Percentiles rank a stretch among this genome's conserved stretches.
These are phyloP conservation scores for Hapalemur alaotrensis DNA, from an alignment of 2,797 vertebrate genomes.

Conservation along the genomic window DNA sequence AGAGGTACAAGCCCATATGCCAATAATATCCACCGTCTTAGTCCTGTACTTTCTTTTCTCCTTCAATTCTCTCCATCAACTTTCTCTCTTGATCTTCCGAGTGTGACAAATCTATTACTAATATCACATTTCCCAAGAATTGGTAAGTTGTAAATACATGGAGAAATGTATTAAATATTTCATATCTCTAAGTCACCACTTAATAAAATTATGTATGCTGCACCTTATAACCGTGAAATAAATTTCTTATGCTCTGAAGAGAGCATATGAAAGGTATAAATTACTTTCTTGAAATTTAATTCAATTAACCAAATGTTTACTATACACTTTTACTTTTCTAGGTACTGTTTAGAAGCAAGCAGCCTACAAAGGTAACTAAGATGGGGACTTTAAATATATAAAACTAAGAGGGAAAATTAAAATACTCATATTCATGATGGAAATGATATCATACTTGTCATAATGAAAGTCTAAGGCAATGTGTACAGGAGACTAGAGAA, in stretches of 20 bases:
- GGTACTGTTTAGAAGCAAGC: neutral
- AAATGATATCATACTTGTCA: neutral
- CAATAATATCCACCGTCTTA: slow-evolving; percentile 36
- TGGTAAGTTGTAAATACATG: neutral
- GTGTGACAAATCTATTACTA: slow-evolving; percentile 48
- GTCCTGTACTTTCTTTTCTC: slow-evolving; percentile 36
- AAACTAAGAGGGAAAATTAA: neutral
- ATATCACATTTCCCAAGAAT: slow-evolving; percentile 12
- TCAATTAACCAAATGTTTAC: slow-evolving; percentile 29
- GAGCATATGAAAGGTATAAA: neutral
- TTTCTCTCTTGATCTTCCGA: slow-evolving; percentile 15
- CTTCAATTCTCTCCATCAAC: slow-evolving; percentile 52
- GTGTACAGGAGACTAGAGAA: neutral
- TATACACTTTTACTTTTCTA: neutral
- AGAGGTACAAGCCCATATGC: slow-evolving; percentile 66
- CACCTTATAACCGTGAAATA: neutral
- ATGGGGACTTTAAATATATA: neutral
- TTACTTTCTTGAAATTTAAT: slow-evolving; percentile 36
- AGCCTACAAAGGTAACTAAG: neutral
- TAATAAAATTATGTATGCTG: slow-evolving; percentile 31
- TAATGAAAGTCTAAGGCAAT: neutral
- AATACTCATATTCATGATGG: neutral
- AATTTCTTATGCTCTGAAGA: slow-evolving; percentile 16
- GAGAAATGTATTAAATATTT: slow-evolving; percentile 35
- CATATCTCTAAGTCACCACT: neutral